Percentiles rank a stretch among this genome's conserved stretches.
phyloP scores from a whole-genome alignment of 2,888 invertebrate species.

The Dolichopus griseipennis region DNA sequence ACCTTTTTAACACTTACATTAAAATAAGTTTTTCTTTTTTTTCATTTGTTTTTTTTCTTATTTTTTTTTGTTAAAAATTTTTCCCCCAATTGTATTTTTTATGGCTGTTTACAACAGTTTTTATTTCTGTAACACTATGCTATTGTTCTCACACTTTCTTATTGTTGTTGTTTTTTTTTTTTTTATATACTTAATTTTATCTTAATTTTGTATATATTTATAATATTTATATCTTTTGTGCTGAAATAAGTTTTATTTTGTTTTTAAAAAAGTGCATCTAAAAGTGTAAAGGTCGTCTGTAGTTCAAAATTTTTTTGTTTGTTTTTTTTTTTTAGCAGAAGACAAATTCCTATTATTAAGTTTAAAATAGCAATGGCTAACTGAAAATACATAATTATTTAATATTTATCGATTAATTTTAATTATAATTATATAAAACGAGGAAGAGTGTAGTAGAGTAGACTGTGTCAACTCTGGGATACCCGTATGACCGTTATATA shows the following conservation, averaged over 20 bases:
- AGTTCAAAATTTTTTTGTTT: background rate
- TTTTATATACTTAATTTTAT: background rate
- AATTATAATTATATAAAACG: no score
- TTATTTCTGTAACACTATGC: background rate
- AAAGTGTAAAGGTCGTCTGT: background rate
- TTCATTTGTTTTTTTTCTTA: no score
- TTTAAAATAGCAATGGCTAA: no score
- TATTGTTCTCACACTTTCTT: background rate
- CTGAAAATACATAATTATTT: no score
- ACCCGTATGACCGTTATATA: no score
- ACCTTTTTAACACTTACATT: constrained; percentile 1
- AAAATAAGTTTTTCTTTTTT: background rate
- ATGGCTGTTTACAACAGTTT: background rate
- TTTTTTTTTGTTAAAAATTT: background rate
- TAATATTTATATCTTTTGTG: background rate
- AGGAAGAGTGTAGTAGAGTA: no score
- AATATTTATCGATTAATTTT: no score
- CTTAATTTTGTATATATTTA: background rate
- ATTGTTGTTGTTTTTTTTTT: background rate
- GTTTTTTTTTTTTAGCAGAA: no score
- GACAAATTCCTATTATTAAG: no score
- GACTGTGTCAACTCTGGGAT: no score
- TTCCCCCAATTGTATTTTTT: background rate
- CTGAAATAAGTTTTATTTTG: background rate
- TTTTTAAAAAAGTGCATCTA: background rate